A percentile compares a stretch with the other conserved stretches of the same genome.
Evolutionary conservation across 1,140 invertebrate genomes (phyloP).

Genomic region (Trachymyrmex septentrionalis): DNA sequence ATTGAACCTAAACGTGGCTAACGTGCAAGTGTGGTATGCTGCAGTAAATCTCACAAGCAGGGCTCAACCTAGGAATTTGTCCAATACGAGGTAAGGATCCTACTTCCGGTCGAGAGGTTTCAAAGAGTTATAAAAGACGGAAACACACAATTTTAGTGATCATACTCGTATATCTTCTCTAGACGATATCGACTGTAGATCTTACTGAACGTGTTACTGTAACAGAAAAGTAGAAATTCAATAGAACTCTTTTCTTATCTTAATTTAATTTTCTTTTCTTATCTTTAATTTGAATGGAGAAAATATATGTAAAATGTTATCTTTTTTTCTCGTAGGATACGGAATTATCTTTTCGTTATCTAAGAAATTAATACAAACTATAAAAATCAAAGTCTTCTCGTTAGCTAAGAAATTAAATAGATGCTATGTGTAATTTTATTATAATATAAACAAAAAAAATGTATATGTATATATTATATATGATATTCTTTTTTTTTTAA

Average conservation of each 20-base stretch:
- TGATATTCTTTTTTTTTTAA: not conserved
- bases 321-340: not conserved
- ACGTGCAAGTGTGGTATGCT: not conserved
- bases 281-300: not conserved
- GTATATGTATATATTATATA: not conserved
- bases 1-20: slow-evolving; percentile 41
- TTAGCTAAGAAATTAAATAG: too few relatives aligned
- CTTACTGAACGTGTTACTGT: not conserved
- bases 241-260: not conserved
- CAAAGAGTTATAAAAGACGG: slow-evolving; percentile 33
- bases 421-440: not conserved
- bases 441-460: not conserved
- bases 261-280: not conserved
- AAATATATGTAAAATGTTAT: not conserved
- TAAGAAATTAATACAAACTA: too few relatives aligned
- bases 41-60: slow-evolving; percentile 39
- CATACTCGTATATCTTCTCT: not conserved
- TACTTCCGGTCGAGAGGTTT: slow-evolving; percentile 2
- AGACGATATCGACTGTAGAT: not conserved
- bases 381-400: not conserved
- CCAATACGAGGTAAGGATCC: slow-evolving; percentile 16
- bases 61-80: slow-evolving; percentile 12
- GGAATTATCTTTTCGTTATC: not conserved
- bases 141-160: slow-evolving; percentile 33
- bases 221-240: not conserved